Evolutionary conservation across 1,140 invertebrate genomes (phyloP).

Genomic region (Drosophila tropicalis): DNA sequence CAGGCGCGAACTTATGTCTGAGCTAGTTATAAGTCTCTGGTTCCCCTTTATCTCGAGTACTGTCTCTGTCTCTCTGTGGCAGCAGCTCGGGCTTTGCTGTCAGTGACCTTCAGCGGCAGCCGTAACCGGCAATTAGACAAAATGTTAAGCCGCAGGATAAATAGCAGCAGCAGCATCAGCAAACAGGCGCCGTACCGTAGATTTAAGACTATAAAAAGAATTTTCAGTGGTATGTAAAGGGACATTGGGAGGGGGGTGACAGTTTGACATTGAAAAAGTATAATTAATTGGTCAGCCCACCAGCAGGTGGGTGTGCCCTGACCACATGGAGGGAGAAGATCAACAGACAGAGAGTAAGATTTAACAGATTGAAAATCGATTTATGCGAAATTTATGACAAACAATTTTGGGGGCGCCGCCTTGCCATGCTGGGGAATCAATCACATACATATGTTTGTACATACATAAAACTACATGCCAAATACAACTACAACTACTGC

Average conservation of each 20-base stretch:
- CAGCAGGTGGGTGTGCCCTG: constrained; percentile 57
- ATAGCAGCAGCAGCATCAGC: constrained; percentile 29
- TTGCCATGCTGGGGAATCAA: constrained; percentile 52
- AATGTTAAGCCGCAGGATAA: constrained; percentile 56
- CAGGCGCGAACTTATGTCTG: constrained; percentile 42
- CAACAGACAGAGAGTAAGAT: neutral
- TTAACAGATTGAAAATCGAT: constrained; percentile 41
- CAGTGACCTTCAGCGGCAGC: constrained; percentile 70
- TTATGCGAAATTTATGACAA: constrained; percentile 57
- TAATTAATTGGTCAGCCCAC: constrained; percentile 70
- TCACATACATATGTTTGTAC: constrained; percentile 25
- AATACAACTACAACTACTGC: constrained; percentile 55
- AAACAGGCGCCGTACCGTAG: constrained; percentile 44
- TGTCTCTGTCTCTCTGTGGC: neutral
- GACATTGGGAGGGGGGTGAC: constrained; percentile 32
- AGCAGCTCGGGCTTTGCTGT: constrained; percentile 35
- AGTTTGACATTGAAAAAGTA: constrained; percentile 76
- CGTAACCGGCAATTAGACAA: constrained; percentile 71
- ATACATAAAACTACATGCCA: constrained; percentile 16
- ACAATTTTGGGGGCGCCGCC: constrained; percentile 48
- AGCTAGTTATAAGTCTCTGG: constrained; percentile 13
- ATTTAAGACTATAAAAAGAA: constrained; percentile 48
- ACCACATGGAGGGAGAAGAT: neutral
- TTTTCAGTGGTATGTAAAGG: constrained; percentile 16
- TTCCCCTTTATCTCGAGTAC: neutral